Percentiles rank a stretch among this genome's conserved stretches.
These are phyloP conservation scores for Xiphydria camelus DNA, from an alignment of 2,888 invertebrate species.

Conservation along the genomic window DNA sequence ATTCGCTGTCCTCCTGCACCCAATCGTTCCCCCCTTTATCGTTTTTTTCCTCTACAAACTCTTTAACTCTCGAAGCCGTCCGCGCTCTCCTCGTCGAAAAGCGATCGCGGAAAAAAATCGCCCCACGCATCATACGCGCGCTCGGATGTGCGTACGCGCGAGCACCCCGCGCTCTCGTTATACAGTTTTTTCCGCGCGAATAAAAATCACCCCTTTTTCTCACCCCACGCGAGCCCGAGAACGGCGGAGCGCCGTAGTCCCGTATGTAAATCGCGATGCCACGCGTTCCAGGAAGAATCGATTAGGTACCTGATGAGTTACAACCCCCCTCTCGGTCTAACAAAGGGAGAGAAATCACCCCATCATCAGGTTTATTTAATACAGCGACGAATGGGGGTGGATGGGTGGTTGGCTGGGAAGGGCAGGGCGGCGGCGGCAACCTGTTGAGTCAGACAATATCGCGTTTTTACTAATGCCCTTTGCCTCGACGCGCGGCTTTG, in stretches of 20 bases:
- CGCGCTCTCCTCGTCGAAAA: no score
- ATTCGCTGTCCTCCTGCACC: no score
- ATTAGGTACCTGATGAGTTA: conserved; percentile 18
- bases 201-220: conserved; percentile 1
- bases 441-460: conserved; percentile 57
- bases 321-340: conserved; percentile 6
- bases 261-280: background rate
- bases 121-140: no score
- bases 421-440: conserved; percentile 28
- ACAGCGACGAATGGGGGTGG: conserved; percentile 28
- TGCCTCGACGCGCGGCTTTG: conserved; percentile 25
- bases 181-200: conserved; percentile 1
- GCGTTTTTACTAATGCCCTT: conserved; percentile 54
- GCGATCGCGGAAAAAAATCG: no score
- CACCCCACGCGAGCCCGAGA: no score
- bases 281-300: conserved; percentile 13
- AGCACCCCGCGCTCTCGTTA: no score
- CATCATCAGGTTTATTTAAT: conserved; percentile 52
- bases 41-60: no score
- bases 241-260: no score
- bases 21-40: no score
- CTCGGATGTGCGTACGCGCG: no score
- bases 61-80: no score
- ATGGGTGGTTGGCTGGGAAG: conserved; percentile 14
- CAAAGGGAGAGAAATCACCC: conserved; percentile 41